Evolutionary conservation across 2,888 invertebrate species (phyloP), one percentile per base, ranked within the genome.

Genomic region (Hipparchia sbordonii): DNA sequence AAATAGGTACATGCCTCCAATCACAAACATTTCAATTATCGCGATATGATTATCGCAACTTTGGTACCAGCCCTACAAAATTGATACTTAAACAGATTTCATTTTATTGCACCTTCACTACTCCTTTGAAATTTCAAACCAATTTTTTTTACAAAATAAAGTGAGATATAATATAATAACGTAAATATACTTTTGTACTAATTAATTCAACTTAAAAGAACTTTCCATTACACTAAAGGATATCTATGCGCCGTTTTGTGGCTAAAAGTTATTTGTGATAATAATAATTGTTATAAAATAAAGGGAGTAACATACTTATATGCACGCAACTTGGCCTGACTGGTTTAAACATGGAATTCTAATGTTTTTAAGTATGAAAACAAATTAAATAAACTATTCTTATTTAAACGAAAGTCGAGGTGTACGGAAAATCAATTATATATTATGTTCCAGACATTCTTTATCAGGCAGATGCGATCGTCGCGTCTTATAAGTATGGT

Each of bases 141-240:
- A 76, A 79, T 72, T 71, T 75, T 76, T 74, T 72, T 72, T 75
- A 76, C 75, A 73, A 79, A 76, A 78, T 77, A 78, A 79, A 76
- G 74, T 77, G 75, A 75, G 76, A 74, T 70, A 3, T 33, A 23
- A 76, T 74, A 80, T 79, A 80, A 79, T 81, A 81, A 80, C 66
- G 74, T 77, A 79, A 78, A 77, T 79, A 81, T 82, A 83, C 79
- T 83, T 92, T 92, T 92, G 92, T 92, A 92, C 92, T 91, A 89
- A 89, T 83, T 82, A 82, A 87, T 85, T 86, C 79, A 89, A 89
- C 87, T 84, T 87, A 90, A 84, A 79, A 82, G 81, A 83, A 71
- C 62, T 71, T 39, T 70, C 48, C 45, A 57, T 63, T 57, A 66
- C 59, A 71, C 68, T 8, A 75, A 71, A 75, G 23, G 61, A 66